phyloP scores from a whole-genome alignment of 2,797 vertebrate species.

The Luscinia megarhynchos region DNA sequence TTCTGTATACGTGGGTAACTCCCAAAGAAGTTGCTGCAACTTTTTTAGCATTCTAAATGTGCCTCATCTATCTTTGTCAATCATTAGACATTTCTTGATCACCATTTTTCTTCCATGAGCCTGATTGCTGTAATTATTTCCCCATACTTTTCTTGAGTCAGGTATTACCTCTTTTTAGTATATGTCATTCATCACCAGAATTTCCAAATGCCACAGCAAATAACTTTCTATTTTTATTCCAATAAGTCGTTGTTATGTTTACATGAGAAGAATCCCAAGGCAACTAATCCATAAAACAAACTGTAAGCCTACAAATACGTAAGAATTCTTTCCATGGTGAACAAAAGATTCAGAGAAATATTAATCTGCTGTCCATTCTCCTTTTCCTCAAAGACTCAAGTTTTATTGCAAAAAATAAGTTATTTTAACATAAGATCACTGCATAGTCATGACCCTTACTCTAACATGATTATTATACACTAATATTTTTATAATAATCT shows the following conservation, averaged over 20 bases:
- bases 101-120: background rate
- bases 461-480: background rate
- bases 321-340: background rate
- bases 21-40: background rate
- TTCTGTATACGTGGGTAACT: background rate
- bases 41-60: conserved; percentile 1
- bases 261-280: conserved; percentile 15
- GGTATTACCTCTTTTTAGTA: conserved; percentile 13
- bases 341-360: background rate
- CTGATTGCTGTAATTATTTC: conserved; percentile 44
- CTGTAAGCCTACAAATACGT: background rate
- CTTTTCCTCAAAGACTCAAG: background rate
- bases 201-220: conserved; percentile 34
- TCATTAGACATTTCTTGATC: conserved; percentile 15
- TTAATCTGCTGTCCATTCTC: background rate
- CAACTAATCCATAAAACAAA: background rate
- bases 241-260: background rate
- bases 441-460: background rate
- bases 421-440: background rate
- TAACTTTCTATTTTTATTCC: conserved; percentile 37
- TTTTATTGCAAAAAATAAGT: background rate
- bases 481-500: background rate
- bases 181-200: conserved; percentile 12
- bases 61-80: conserved; percentile 13
- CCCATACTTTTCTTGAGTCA: background rate